Conservation (phyloP, 2,888 invertebrate species). For the Drosophila fulvimacula region DNA sequence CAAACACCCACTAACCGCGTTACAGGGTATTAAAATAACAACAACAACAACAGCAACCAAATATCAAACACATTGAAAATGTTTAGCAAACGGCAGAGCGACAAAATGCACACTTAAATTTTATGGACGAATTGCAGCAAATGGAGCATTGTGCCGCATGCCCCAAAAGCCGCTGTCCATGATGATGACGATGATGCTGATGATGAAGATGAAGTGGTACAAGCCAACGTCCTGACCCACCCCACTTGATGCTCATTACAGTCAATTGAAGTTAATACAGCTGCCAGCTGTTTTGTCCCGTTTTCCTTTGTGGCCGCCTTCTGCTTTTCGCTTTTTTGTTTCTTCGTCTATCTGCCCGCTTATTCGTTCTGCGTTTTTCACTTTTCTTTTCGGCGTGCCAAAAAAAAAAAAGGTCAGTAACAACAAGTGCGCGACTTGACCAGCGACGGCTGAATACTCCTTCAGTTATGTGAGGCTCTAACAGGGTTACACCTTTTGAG, state of each 20-base stretch:
- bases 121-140: constrained; percentile 61
- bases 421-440: background rate
- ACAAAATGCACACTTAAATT: constrained; percentile 63
- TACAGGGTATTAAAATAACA: constrained; percentile 7
- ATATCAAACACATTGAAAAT: constrained; percentile 64
- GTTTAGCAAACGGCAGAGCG: constrained; percentile 44
- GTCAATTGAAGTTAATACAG: constrained; percentile 71
- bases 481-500: too few species aligned
- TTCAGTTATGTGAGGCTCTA: background rate
- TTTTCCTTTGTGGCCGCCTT: constrained; percentile 12
- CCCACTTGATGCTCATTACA: constrained; percentile 68
- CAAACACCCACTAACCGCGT: background rate
- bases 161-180: constrained; percentile 57
- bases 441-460: background rate
- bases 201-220: constrained; percentile 23
- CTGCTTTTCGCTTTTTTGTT: background rate
- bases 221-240: constrained; percentile 31
- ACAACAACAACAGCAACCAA: constrained; percentile 11
- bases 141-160: constrained; percentile 57
- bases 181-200: constrained; percentile 5
- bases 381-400: constrained; percentile 5
- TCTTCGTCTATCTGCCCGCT: background rate
- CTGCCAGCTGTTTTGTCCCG: constrained; percentile 55
- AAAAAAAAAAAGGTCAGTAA: constrained; percentile 26
- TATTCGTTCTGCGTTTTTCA: background rate